Base-by-base conservation (phyloP, 1,140 invertebrate species). In the Parasteatoda tepidariorum region DNA sequence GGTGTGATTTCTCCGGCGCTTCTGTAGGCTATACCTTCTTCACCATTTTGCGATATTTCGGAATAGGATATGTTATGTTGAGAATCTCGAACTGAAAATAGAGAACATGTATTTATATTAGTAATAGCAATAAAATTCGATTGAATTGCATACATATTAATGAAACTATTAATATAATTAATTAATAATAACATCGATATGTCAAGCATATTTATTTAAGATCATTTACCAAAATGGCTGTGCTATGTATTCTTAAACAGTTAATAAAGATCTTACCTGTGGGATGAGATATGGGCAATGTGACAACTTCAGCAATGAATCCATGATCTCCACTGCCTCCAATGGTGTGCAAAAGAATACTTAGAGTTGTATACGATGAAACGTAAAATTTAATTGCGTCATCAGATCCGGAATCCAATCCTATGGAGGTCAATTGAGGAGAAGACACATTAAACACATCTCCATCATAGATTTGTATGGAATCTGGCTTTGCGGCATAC, bases 1-100 rank as follows among this genome's bases (percentile, higher is more conserved):
- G 98, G 98, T 88, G 97, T 98, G 0, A 98, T 94, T 91, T 99
- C 98, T 0, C 98, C 98, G 0, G 96, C 96, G 55, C 95, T 96
- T 30, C 93, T 91, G 86, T 97, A 97, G 18, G 92, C 92, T 0
- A 99, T 90, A 0, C 96, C 97, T 3, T 97, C 97, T 87, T 95
- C 93, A 83, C 93, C 92, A 87, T 99, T 99, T 33, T 94, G 92
- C 13, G 91, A 91, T 55, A 99, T 93, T 61, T 94, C 90, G 1
- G 95, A 95, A 88, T 94, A 93, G 0, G 95, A 95, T 75, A 99
- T 92, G 86, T 97, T 97, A 87, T 99, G 97, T 84, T 95, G 93
- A 0, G 96, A 93, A 88, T 96, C 95, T 0, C 96, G 94, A 91
- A 95, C 96, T 85, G 38, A 18, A 74, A n/a, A n/a, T n/a, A n/a